These are phyloP conservation scores for Kradibia gibbosae DNA, from an alignment of 1,140 invertebrate species.

Conservation along the genomic window DNA sequence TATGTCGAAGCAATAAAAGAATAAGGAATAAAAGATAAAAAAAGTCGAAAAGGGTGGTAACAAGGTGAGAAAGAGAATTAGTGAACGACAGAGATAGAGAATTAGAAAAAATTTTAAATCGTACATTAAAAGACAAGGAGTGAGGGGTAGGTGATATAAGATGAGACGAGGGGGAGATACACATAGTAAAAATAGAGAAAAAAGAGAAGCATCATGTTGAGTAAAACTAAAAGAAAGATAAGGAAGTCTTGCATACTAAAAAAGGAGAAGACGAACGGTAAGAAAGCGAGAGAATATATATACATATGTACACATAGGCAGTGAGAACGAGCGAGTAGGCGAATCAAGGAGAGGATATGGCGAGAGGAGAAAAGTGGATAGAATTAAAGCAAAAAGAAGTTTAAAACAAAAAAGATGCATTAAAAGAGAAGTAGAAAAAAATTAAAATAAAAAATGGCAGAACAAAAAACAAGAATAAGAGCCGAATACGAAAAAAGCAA, in stretches of 20 bases:
- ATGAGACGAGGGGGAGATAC: neutral
- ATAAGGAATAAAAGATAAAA: constrained; percentile 6
- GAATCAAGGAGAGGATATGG: neutral
- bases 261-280: constrained; percentile 40
- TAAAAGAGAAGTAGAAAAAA: constrained; percentile 16
- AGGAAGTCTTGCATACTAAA: constrained; percentile 27
- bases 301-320: neutral
- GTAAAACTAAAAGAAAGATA: constrained; percentile 12
- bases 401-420: constrained; percentile 26
- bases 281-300: constrained; percentile 41
- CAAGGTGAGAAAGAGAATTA: constrained; percentile 50
- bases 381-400: constrained; percentile 28
- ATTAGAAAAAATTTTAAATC: constrained; percentile 43
- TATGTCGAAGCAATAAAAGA: constrained; percentile 49
- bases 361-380: neutral
- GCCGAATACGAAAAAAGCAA: constrained; percentile 24
- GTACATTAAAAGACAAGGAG: constrained; percentile 35
- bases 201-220: constrained; percentile 49
- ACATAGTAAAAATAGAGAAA: constrained; percentile 17
- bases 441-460: constrained; percentile 22
- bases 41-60: constrained; percentile 25
- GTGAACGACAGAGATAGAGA: constrained; percentile 45
- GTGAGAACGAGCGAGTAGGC: neutral
- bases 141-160: constrained; percentile 30
- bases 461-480: constrained; percentile 37